Conservation (phyloP, 2,797 vertebrate genomes). For the Gouania willdenowi region DNA sequence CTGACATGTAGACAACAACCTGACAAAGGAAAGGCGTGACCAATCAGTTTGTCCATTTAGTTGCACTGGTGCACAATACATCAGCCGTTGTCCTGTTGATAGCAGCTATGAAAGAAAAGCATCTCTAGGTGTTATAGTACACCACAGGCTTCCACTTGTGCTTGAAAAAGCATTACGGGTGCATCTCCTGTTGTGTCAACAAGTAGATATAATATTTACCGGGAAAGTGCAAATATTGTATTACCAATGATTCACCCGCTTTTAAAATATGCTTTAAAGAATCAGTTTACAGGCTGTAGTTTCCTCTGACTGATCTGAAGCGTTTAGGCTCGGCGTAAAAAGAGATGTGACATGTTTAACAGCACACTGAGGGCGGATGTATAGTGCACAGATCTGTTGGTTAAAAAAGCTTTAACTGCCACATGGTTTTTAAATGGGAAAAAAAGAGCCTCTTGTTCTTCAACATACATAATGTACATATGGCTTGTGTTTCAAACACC, state of each 20-base stretch:
- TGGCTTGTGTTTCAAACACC: conserved; percentile 67
- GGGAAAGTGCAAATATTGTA: conserved; percentile 56
- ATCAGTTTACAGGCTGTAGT: conserved; percentile 48
- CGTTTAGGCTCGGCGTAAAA: conserved; percentile 25
- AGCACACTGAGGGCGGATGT: conserved; percentile 13
- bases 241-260: conserved; percentile 60
- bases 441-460: conserved; percentile 43
- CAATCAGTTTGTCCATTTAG: conserved; percentile 13
- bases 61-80: background rate
- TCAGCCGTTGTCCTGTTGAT: conserved; percentile 21
- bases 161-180: conserved; percentile 43
- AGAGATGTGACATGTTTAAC: conserved; percentile 34
- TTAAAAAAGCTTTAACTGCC: conserved; percentile 47
- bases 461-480: conserved; percentile 55
- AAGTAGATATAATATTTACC: conserved; percentile 52
- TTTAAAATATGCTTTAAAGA: conserved; percentile 66
- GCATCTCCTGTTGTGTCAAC: conserved; percentile 67
- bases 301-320: conserved; percentile 24
- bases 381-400: conserved; percentile 39
- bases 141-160: conserved; percentile 55
- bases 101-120: conserved; percentile 39
- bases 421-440: conserved; percentile 54
- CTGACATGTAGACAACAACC: too few species aligned
- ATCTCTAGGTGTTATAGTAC: conserved; percentile 57
- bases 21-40: conserved; percentile 34